phyloP scores from a whole-genome alignment of 2,888 invertebrate species.

The Lepidocyrtinus sp. region DNA sequence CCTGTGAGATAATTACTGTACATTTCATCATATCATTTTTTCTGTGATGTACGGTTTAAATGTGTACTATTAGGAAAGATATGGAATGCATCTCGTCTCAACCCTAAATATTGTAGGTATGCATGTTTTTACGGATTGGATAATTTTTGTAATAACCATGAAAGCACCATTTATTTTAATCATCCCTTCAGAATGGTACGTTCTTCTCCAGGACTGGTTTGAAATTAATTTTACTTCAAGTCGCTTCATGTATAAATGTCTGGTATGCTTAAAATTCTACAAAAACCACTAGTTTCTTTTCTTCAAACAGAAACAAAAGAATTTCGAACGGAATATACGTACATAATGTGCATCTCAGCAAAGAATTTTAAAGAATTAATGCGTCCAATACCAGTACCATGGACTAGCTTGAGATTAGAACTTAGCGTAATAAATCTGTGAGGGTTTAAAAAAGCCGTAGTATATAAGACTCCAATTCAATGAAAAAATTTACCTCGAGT shows the following conservation, averaged over 20 bases:
- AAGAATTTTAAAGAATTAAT: too few relatives aligned
- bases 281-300: not conserved
- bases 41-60: not conserved
- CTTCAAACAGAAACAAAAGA: too few relatives aligned
- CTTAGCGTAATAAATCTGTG: too few relatives aligned
- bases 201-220: slow-evolving; percentile 51
- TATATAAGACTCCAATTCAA: too few relatives aligned
- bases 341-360: too few relatives aligned
- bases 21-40: not conserved
- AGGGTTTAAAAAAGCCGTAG: too few relatives aligned
- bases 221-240: not conserved
- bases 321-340: not conserved
- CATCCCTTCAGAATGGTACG: slow-evolving; percentile 34
- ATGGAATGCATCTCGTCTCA: too few relatives aligned
- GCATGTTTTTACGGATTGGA: slow-evolving; percentile 13
- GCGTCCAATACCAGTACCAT: too few relatives aligned
- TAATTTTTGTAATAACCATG: slow-evolving; percentile 43
- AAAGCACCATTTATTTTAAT: slow-evolving; percentile 49
- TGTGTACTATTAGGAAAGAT: not conserved
- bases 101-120: too few relatives aligned
- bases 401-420: too few relatives aligned
- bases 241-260: not conserved
- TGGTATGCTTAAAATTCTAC: not conserved
- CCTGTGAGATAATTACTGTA: not conserved
- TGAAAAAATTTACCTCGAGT: too few relatives aligned